Conservation (phyloP, 1,140 invertebrate species). For the Triops cancriformis region DNA sequence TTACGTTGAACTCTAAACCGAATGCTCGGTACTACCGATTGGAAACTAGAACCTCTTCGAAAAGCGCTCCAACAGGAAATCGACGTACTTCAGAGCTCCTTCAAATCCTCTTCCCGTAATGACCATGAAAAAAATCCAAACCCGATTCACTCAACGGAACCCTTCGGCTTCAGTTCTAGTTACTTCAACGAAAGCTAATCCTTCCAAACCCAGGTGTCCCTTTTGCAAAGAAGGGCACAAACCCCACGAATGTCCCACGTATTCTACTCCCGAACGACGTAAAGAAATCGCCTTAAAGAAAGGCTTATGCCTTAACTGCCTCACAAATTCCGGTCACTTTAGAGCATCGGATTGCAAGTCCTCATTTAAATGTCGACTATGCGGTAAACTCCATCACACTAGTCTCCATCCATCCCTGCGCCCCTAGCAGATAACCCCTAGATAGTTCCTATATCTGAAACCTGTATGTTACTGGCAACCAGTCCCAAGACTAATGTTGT, state of each 20-base stretch:
- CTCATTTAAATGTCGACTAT: conserved; percentile 4
- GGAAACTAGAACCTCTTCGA: conserved; percentile 4
- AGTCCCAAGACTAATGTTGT: background rate
- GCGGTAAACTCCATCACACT: conserved; percentile 1
- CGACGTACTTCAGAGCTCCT: background rate
- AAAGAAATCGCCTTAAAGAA: background rate
- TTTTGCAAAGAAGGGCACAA: conserved; percentile 2
- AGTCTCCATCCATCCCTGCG: conserved; percentile 14
- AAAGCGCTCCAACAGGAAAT: conserved; percentile 11
- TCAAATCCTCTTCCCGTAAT: background rate
- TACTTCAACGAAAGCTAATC: background rate
- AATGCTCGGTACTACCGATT: background rate
- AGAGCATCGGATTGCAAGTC: conserved; percentile 18
- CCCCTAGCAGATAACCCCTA: background rate
- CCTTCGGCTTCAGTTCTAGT: background rate
- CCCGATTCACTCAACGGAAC: background rate
- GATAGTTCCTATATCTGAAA: background rate
- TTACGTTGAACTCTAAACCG: background rate
- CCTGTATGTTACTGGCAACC: background rate
- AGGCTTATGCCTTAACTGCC: conserved; percentile 15
- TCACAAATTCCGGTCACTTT: background rate
- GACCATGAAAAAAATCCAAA: background rate
- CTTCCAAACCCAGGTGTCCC: background rate
- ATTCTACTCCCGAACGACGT: background rate
- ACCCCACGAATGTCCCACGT: background rate